Base-by-base conservation (phyloP, 2,113 vertebrate species). In the Haemorhous mexicanus region DNA sequence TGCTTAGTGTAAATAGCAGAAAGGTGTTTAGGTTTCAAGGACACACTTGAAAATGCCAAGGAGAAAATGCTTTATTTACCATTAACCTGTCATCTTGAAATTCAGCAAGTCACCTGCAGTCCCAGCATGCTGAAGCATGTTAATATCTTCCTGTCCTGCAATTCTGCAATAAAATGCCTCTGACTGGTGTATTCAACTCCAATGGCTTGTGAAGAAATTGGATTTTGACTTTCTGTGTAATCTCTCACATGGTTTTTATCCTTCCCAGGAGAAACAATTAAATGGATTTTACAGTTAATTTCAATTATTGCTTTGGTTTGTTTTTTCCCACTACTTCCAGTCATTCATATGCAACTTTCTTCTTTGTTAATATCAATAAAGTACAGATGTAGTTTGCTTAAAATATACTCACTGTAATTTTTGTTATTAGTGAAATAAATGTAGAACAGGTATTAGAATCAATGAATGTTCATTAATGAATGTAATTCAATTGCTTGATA, bases 21-120 rank as follows among this genome's bases (percentile, higher is more conserved):
- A 94, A 39, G 47, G 32, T 81, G 28, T 88, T 96, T 58, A 78
- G 80, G 39, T 95, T 94, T 87, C 85, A 96, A 95, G 80, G 92
- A 92, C 83, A 56, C 44, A 22, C 78, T 93, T 0, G 2, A 78
- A 96, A 95, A 90, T 35, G 52, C 72, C 56, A 61, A 84, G 87
- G 55, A 92, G 72, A 92, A 94, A 86, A 81, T 83, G 27, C 39
- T 86, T 96, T 96, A 90, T 95, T 95, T 97, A 84, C 90, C 53
- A 84, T 86, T 90, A 96, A 93, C 49, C 33, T 83, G 74, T 72
- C 93, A 91, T 70, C 61, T 75, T 96, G 85, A 81, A 93, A 95
- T 93, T 89, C 90, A 86, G 79, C 24, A 2, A 92, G 72, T 74
- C 94, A 84, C 62, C 79, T 90, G 44, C 61, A 90, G 75, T 44